Evolutionary conservation across 2,113 vertebrate genomes (phyloP), one percentile per base, ranked within the genome.

Genomic region (Tupaia chinensis): DNA sequence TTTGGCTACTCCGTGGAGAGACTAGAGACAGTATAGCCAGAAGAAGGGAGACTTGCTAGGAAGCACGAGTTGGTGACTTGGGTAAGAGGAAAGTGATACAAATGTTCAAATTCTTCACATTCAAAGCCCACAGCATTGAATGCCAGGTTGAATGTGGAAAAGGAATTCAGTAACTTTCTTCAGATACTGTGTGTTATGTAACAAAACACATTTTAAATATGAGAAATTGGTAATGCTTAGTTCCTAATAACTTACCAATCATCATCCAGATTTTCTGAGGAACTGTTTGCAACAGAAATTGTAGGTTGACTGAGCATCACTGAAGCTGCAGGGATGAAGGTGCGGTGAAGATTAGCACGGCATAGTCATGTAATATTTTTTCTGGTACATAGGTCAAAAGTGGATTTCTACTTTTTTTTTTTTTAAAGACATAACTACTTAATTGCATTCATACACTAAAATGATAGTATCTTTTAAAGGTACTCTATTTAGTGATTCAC

Each of bases 251-350:
- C 7, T 76, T 61, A 13, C 4, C 16, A 15, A 7, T 32, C 20
- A 66, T 88, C 60, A 79, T 53, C 9, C 70, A 1, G 19, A 27
- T 85, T 32, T 74, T 54, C 53, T 72, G 14, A 68, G 27, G 20
- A 69, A 61, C 11, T 54, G 4, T n/a, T 74, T 66, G 25, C 66
- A 32, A 14, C 11, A n/a, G 23, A 78, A 93, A 66, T 4, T 83
- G 9, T 25, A 53, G 11, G 0, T 7, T 56, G 27, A 7, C 15
- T 11, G 3, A 4, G 4, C 14, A 53, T 9, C 32, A 13, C 22
- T n/a, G 29, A 78, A 10, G 29, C 15, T 65, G 25, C 5, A 9
- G 17, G 27, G 34, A 29, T 3, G 6, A 15, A 1, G 1, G 22
- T 32, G 16, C 3, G 9, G 7, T 54, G 19, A 23, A 53, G n/a